Evolutionary conservation across 2,797 vertebrate species (phyloP).

Genomic region (Nasua narica): DNA sequence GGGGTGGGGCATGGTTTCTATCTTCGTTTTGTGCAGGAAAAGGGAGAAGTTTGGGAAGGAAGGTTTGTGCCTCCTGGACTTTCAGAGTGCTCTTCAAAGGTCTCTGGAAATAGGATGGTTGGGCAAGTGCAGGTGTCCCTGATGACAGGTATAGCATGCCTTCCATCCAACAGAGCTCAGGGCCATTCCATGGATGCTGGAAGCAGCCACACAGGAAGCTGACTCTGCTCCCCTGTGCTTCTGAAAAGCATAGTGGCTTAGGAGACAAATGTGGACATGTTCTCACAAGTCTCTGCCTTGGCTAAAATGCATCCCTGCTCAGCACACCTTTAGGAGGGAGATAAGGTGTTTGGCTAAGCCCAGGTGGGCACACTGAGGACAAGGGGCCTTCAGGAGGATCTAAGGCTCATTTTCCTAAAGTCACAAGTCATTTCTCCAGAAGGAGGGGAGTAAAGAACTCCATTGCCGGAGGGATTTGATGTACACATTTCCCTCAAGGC

Average conservation of each 20-base stretch:
- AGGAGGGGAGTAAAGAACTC: background rate
- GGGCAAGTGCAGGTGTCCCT: background rate
- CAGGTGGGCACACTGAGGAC: background rate
- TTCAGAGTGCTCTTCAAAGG: background rate
- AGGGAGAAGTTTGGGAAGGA: background rate
- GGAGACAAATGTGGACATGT: background rate
- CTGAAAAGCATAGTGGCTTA: background rate
- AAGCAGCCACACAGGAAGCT: background rate
- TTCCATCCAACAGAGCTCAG: background rate
- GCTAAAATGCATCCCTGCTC: background rate
- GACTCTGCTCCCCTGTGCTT: background rate
- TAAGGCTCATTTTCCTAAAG: background rate
- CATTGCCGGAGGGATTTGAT: background rate
- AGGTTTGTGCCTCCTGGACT: background rate
- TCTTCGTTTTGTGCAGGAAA: background rate
- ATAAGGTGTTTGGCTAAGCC: background rate
- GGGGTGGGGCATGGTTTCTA: background rate
- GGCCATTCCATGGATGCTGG: background rate
- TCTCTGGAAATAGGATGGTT: background rate
- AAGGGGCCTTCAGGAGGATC: background rate
- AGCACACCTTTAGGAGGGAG: background rate
- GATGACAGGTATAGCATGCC: background rate
- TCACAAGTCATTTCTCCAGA: background rate
- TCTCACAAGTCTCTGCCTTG: background rate
- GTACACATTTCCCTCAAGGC: accelerated